Base-by-base conservation (phyloP, 2,888 invertebrate species). In the Gymnocheta viridis region DNA sequence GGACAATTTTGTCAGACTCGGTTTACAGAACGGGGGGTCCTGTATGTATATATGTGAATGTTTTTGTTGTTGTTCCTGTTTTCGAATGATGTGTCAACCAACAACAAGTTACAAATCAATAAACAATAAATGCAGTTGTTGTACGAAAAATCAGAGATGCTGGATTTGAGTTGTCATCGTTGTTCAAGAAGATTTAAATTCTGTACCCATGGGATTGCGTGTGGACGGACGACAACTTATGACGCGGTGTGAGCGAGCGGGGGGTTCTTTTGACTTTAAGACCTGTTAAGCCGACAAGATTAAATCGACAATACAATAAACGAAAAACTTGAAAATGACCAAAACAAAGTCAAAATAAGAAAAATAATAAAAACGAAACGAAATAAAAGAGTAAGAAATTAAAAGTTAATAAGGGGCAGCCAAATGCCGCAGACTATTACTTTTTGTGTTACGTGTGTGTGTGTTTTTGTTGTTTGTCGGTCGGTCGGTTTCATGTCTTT, bases 331-430 rank as follows among this genome's bases (percentile, higher is more conserved):
- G 51, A 44, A 47, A 62, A 54, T 51, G 29, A 77, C 58, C 64
- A 47, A 51, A 81, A 73, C 32, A 74, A 67, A 66, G 32, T 44
- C 12, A 62, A 54, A 29, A 49, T 17, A 5, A 35, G 67, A 49
- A 58, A 78, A 67, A 38, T 22, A 60, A 64, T 19, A 29, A 56
- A 62, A 64, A 35, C 24, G 19, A 82, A 82, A 67, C 10, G 32
- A 10, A 49, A 62, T 62, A 74, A 69, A 70, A 74, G 67, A 35
- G 66, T 58, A 77, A 78, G 73, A 84, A 81, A 69, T 79, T 70
- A 70, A 84, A 81, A 84, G 81, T 84, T 84, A 84, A 78, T 84
- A 81, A 81, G 73, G 77, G 81, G 84, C 84, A 73, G 84, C 67
- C 80, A 84, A 84, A 84, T 84, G 84, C 62, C 84, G 73, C 73